Evolutionary conservation across 2,888 invertebrate species (phyloP), one percentile per base, ranked within the genome.

Genomic region (Chymomyza caudatula): DNA sequence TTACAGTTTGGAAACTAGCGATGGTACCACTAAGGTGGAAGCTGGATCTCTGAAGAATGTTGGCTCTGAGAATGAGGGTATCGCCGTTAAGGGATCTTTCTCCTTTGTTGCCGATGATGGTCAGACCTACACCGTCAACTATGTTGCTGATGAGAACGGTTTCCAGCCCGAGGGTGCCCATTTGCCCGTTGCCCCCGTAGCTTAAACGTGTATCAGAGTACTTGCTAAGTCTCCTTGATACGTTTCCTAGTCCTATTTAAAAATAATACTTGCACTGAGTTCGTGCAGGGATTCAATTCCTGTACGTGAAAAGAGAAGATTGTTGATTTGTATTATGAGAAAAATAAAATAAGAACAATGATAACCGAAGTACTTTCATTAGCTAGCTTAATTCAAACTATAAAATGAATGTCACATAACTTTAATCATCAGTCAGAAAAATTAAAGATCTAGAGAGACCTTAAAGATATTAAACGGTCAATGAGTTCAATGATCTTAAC

Each of bases 31-130:
- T 0, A 44, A 23, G 0, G 0, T 71, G 0, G 81, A 73, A 4
- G 0, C 22, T 0, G 89, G 87, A 23, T 0, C 62, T 0, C 54
- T 88, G 1, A 57, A 59, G 0, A 69, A 78, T 13, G 0, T 3
- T 19, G 93, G 92, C 0, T 0, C 67, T 2, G 92, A 92, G 2
- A 0, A 72, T 0, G 78, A 81, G 60, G 71, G 69, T 22, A 55
- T 89, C 4, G 0, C 70, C 5, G 88, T 86, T 0, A 5, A 3
- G 0, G 89, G 89, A 15, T 60, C 72, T 0, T 88, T 88, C 88
- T 78, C 88, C 0, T 92, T 89, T 89, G 85, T 92, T 0, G 93
- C 86, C 8, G 91, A 91, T 54, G 93, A 93, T 76, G 93, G 93
- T 8, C 87, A 90, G 4, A 88, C 89, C 0, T 93, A 94, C 87